These are phyloP conservation scores for Anadara kagoshimensis DNA, from an alignment of 1,140 invertebrate species.

Conservation along the genomic window DNA sequence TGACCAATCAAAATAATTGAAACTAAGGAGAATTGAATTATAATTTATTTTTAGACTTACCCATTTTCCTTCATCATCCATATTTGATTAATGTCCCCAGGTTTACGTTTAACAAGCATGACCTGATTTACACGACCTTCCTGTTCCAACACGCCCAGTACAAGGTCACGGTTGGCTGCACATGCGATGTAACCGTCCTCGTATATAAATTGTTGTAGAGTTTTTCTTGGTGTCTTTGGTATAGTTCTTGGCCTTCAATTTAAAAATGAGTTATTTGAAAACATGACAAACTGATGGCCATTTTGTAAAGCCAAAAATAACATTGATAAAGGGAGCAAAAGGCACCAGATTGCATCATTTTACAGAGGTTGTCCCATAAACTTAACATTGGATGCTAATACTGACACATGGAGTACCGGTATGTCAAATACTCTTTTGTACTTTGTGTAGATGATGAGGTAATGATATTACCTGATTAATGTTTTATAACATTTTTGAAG, in stretches of 20 bases:
- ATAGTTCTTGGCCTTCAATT: constrained; percentile 56
- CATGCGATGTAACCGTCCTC: constrained; percentile 69
- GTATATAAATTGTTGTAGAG: constrained; percentile 68
- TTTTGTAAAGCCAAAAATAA: too few relatives aligned
- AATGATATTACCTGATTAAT: too few relatives aligned
- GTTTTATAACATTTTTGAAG: too few relatives aligned
- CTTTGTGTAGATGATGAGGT: too few relatives aligned
- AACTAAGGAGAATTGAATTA: background rate
- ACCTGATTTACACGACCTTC: constrained; percentile 67
- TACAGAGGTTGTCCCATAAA: too few relatives aligned
- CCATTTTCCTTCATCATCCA: constrained; percentile 70
- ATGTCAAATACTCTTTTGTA: too few relatives aligned
- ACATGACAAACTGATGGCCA: too few relatives aligned
- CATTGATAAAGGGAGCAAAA: too few relatives aligned
- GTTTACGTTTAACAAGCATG: constrained; percentile 61
- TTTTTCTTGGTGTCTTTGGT: constrained; percentile 53
- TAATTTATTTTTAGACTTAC: constrained; percentile 45
- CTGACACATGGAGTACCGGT: too few relatives aligned
- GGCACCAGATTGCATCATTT: too few relatives aligned
- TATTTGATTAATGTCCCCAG: constrained; percentile 69
- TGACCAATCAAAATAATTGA: background rate
- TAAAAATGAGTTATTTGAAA: too few relatives aligned
- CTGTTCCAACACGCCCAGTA: constrained; percentile 60
- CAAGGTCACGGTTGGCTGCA: constrained; percentile 59
- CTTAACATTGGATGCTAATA: too few relatives aligned